phyloP scores from a whole-genome alignment of 2,888 invertebrate genomes.

The Theodoxus fluviatilis region DNA sequence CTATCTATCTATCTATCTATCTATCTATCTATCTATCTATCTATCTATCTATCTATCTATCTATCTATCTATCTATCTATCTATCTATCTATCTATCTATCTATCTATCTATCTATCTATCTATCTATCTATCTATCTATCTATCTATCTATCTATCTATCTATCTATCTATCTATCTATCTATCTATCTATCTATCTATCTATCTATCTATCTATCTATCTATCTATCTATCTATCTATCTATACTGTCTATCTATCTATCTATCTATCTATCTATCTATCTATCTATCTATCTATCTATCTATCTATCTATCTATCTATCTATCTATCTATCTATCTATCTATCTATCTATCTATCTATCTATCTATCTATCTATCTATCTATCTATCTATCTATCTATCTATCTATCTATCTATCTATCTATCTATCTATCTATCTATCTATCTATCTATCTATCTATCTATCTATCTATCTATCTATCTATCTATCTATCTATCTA shows the following conservation, averaged over 20 bases:
- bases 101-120: background rate
- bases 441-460: background rate
- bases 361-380: background rate
- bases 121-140: background rate
- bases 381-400: background rate
- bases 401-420: background rate
- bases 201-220: background rate
- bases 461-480: too few relatives aligned
- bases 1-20: background rate
- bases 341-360: background rate
- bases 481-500: too few relatives aligned
- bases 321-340: background rate
- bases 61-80: background rate
- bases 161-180: background rate
- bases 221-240: background rate
- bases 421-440: background rate
- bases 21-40: too few relatives aligned
- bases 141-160: slow-evolving; percentile 12
- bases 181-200: background rate
- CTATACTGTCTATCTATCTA: background rate
- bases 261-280: slow-evolving; percentile 13
- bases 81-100: slow-evolving; percentile 6
- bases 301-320: background rate
- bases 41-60: background rate
- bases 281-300: slow-evolving; percentile 2